Evolutionary conservation across 2,113 vertebrate species (phyloP).

Genomic region (Leucopsar rothschildi): DNA sequence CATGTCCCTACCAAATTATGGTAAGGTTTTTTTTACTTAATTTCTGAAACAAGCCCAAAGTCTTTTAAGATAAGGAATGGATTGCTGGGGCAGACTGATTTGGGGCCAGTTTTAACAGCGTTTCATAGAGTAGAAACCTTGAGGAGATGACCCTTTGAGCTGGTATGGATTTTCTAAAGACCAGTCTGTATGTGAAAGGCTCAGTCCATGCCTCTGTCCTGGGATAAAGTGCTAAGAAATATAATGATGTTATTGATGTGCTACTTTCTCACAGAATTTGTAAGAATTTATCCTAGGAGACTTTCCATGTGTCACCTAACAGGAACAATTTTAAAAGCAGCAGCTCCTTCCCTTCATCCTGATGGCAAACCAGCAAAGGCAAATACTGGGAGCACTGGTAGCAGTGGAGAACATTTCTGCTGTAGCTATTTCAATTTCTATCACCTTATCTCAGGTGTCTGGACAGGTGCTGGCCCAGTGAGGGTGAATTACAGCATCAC

Average conservation of each 20-base stretch:
- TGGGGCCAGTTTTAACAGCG: neutral
- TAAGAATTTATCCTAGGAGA: neutral
- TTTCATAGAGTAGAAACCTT: neutral
- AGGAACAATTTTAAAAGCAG: neutral
- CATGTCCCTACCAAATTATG: neutral
- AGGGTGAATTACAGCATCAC: neutral
- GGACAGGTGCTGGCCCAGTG: neutral
- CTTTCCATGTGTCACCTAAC: neutral
- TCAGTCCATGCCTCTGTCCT: neutral
- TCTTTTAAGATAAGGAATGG: neutral
- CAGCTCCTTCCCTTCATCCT: neutral
- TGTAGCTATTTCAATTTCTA: neutral
- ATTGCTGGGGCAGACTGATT: neutral
- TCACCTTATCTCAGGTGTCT: neutral
- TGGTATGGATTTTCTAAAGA: neutral
- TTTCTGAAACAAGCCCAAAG: neutral
- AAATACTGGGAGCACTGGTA: neutral
- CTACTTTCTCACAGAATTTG: neutral
- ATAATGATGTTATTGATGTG: fast-evolving
- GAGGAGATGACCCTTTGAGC: neutral
- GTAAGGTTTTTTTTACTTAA: neutral
- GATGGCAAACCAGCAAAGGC: neutral
- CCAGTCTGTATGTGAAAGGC: neutral
- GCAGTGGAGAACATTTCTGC: neutral
- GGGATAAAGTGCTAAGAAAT: neutral